phyloP scores from a whole-genome alignment of 2,888 invertebrate species.

The Meganola albula region DNA sequence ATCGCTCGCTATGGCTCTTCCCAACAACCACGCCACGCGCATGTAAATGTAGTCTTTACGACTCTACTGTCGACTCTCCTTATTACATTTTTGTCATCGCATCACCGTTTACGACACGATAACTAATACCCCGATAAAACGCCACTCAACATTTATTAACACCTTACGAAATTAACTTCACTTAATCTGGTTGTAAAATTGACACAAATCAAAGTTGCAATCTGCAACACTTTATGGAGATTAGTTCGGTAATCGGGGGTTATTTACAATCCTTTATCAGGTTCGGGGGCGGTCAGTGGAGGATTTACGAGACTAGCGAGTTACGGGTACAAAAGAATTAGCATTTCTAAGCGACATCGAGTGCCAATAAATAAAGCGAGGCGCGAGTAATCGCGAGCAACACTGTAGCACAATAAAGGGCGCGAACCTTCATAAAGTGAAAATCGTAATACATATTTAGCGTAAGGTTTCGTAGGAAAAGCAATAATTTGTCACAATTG shows the following conservation, averaged over 20 bases:
- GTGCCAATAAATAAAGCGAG: conserved; percentile 65
- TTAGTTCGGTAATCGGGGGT: conserved; percentile 59
- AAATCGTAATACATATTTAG: conserved; percentile 64
- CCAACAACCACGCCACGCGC: neutral
- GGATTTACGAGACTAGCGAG: conserved; percentile 60
- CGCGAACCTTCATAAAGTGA: conserved; percentile 50
- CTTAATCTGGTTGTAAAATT: conserved; percentile 54
- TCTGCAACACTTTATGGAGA: conserved; percentile 55
- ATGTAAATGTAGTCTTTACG: conserved; percentile 7
- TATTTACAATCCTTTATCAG: conserved; percentile 73
- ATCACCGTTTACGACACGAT: conserved; percentile 16
- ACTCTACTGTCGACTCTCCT: conserved; percentile 9
- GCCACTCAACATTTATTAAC: conserved; percentile 23
- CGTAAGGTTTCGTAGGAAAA: conserved; percentile 73
- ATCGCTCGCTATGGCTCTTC: conserved; percentile 39
- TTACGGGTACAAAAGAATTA: conserved; percentile 63
- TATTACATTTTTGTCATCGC: conserved; percentile 18
- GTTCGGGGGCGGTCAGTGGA: conserved; percentile 47
- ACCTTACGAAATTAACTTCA: conserved; percentile 26
- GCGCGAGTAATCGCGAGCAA: conserved; percentile 66
- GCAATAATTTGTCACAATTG: conserved; percentile 77
- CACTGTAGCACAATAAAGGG: conserved; percentile 45
- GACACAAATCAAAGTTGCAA: conserved; percentile 54
- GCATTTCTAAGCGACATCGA: conserved; percentile 67
- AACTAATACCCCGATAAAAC: conserved; percentile 25